These are phyloP conservation scores for Tethea ocularis DNA, from an alignment of 2,888 invertebrate genomes.

Conservation along the genomic window DNA sequence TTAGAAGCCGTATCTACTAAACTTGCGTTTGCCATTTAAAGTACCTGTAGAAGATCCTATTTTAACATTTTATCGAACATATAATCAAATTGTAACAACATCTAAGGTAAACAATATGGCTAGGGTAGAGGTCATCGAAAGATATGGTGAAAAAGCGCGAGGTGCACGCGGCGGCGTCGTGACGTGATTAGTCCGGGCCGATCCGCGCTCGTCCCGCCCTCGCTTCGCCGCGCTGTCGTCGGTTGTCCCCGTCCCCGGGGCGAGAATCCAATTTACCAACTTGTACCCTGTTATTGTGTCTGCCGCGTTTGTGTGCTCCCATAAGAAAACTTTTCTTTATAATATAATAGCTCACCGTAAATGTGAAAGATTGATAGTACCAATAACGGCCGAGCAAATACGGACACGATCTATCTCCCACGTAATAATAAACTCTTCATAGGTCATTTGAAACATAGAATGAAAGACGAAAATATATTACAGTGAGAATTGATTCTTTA, in stretches of 20 bases:
- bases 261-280: constrained; percentile 74
- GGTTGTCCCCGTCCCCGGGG: constrained; percentile 57
- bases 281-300: constrained; percentile 71
- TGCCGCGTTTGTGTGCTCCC: constrained; percentile 49
- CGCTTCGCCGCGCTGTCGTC: constrained; percentile 34
- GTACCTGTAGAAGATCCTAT: not conserved
- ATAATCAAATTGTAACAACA: no score
- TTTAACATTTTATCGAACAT: no score
- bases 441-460: constrained; percentile 3
- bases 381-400: constrained; percentile 6
- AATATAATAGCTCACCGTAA: constrained; percentile 48
- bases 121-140: no score
- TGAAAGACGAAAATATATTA: not conserved
- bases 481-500: not conserved
- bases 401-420: not conserved
- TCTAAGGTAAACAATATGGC: no score
- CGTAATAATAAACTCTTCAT: constrained; percentile 5
- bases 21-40: no score
- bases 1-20: no score
- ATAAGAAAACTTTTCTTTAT: constrained; percentile 55
- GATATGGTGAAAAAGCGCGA: no score
- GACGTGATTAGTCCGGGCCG: constrained; percentile 39
- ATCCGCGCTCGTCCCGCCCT: constrained; percentile 23
- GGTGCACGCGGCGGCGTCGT: constrained; percentile 21
- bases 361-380: constrained; percentile 20